Conservation (phyloP, 1,140 invertebrate genomes). For the Oreohelix idahoensis region DNA sequence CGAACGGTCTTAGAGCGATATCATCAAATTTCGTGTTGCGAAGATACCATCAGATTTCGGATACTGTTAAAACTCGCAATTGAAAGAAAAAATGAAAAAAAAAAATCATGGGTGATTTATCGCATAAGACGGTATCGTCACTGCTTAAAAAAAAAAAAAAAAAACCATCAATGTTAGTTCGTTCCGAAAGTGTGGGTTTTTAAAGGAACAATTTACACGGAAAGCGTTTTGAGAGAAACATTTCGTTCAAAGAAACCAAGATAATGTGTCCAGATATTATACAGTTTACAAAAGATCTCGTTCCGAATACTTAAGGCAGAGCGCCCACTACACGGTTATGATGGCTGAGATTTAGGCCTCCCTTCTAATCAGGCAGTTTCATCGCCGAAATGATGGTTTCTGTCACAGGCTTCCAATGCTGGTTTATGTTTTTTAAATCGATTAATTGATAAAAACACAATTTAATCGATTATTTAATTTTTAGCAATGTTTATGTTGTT, state of each 20-base stretch:
- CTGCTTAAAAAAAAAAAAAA: not conserved
- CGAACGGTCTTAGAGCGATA: not conserved
- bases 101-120: not conserved
- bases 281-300: not conserved
- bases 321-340: not conserved
- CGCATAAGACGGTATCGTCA: not conserved
- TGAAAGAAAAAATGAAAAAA: not conserved
- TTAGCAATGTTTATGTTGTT: no score
- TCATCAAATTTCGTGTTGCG: not conserved
- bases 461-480: no score
- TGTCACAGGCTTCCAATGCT: not conserved
- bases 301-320: not conserved
- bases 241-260: slow-evolving; percentile 8
- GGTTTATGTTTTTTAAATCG: no score
- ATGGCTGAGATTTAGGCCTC: not conserved
- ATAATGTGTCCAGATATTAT: slow-evolving; percentile 1
- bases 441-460: no score
- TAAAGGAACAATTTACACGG: not conserved
- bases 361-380: not conserved
- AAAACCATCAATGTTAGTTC: not conserved
- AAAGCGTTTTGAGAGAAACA: slow-evolving; percentile 5
- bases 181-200: not conserved
- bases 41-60: not conserved
- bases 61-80: slow-evolving; percentile 6
- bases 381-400: not conserved